Conservation (phyloP, 2,113 vertebrate genomes). For the Hemibates koningsi region DNA sequence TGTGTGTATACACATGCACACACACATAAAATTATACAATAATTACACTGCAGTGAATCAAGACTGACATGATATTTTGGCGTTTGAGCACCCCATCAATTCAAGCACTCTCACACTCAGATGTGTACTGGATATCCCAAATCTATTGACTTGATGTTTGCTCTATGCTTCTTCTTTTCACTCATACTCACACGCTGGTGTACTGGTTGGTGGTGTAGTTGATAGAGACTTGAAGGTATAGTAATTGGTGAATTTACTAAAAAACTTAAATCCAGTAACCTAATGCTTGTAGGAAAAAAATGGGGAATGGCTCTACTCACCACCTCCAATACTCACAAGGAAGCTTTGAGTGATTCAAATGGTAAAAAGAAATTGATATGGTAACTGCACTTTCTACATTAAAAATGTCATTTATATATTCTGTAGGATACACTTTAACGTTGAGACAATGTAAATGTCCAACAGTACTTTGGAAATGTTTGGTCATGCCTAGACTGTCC, state of each 20-base stretch:
- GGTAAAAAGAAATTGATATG: neutral
- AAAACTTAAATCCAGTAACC: neutral
- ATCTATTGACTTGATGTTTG: too few species aligned
- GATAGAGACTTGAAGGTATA: neutral
- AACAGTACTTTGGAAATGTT: rapidly evolving
- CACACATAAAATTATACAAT: too few species aligned
- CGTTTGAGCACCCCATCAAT: too few species aligned
- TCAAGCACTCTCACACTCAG: too few species aligned
- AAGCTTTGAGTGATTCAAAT: neutral
- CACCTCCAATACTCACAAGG: neutral
- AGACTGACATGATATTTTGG: too few species aligned
- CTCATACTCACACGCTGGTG: too few species aligned
- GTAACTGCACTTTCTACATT: neutral
- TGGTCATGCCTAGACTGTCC: neutral
- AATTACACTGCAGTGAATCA: too few species aligned
- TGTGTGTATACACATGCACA: too few species aligned
- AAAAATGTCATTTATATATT: neutral
- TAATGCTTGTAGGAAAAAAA: neutral
- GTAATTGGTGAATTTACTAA: neutral
- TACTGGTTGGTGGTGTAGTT: neutral
- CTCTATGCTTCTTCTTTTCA: too few species aligned
- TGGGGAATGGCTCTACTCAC: neutral
- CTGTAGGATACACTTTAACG: neutral
- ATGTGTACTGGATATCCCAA: too few species aligned
- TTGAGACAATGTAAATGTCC: neutral